phyloP scores from a whole-genome alignment of 2,888 invertebrate species.

The Lomographa bimaculata region DNA sequence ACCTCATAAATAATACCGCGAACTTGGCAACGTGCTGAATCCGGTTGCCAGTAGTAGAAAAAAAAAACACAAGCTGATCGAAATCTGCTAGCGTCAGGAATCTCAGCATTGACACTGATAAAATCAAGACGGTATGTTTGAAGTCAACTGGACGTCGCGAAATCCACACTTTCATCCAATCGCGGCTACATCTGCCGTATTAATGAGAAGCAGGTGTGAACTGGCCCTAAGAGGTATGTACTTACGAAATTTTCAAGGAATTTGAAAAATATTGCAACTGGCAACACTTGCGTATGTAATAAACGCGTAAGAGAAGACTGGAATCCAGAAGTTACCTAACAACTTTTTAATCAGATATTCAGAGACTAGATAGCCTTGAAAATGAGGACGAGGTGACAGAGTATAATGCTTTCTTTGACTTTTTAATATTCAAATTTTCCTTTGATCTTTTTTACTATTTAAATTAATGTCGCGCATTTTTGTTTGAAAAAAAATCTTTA shows the following conservation, averaged over 20 bases:
- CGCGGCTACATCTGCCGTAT: slow-evolving; percentile 47
- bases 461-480: too few species aligned
- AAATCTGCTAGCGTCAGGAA: slow-evolving; percentile 35
- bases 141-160: slow-evolving; percentile 37
- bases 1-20: too few species aligned
- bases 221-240: slow-evolving; percentile 27
- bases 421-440: too few species aligned
- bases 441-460: too few species aligned
- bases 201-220: slow-evolving; percentile 51
- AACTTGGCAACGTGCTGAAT: too few species aligned
- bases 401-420: too few species aligned
- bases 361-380: slow-evolving; percentile 4
- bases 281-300: too few species aligned
- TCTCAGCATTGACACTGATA: slow-evolving; percentile 31
- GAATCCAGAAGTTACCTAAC: slow-evolving; percentile 7
- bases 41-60: slow-evolving; percentile 35
- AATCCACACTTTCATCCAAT: slow-evolving; percentile 48
- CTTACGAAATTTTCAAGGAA: slow-evolving; percentile 26
- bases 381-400: slow-evolving; percentile 4
- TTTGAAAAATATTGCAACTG: slow-evolving; percentile 4
- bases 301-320: too few species aligned
- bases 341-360: too few species aligned
- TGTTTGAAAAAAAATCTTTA: too few species aligned
- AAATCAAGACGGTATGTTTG: slow-evolving; percentile 40
- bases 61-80: slow-evolving; percentile 23